Base-by-base conservation (phyloP, 2,113 vertebrate genomes). In the Gavialis gangeticus region DNA sequence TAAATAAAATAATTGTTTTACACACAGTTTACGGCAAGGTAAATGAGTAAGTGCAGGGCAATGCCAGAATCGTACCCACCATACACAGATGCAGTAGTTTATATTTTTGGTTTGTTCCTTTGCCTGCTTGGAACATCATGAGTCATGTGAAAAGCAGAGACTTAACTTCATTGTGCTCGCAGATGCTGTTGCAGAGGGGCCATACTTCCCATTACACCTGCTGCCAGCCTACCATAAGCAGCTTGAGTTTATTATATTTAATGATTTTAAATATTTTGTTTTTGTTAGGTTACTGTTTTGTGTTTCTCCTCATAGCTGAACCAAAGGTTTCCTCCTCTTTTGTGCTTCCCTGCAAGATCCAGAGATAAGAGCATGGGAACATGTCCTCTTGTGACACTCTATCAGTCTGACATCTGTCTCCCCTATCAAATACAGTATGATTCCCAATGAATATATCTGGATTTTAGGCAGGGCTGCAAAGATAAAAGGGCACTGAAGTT, bases 401-500 rank as follows among this genome's bases (percentile, higher is more conserved):
- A 0, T 57, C 19, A 22, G n/a, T 54, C 59, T 57, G 56, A 4
- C 1, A 3, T 46, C 62, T 78, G 11, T 17, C 10, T 63, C 3
- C 9, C 54, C 28, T 25, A 8, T 57, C 28, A 30, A 59, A 34
- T 3, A 11, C 1, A 0, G 6, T 16, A 2, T 28, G 4, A 6
- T 14, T 34, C 37, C 82, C 88, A 37, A 19, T 21, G 28, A 16
- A 5, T 63, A 24, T 12, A 2, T 18, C 10, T 66, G 28, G 13
- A 1, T 93, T 59, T 88, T 46, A 10, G 54, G 30, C 21, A 28
- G 28, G 63, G 3, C 6, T 82, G 55, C 30, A 2, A 2, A 1
- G 7, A 46, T 81, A 58, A 18, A 25, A 1, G 12, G 56, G n/a
- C n/a, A 27, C 10, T 90, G 76, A 27, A 75, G 63, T 16, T 63